These are phyloP conservation scores for Tretioscincus oriximinensis DNA, from an alignment of 2,113 vertebrate genomes.

Conservation along the genomic window DNA sequence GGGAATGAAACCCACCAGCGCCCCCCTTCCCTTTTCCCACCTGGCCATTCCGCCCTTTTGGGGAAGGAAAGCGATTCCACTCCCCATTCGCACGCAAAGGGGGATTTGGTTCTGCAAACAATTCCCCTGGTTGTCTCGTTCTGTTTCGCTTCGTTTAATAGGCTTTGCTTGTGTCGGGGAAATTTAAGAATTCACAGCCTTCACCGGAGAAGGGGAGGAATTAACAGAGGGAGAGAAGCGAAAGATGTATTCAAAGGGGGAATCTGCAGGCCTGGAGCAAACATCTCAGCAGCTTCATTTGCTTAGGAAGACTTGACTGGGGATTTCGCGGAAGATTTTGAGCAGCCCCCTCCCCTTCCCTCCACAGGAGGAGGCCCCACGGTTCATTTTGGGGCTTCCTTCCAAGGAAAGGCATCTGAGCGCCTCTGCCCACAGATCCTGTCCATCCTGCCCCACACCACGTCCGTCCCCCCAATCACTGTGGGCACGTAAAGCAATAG, in stretches of 20 bases:
- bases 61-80: background rate
- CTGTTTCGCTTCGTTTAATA: background rate
- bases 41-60: background rate
- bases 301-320: conserved; percentile 28
- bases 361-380: background rate
- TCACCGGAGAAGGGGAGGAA: conserved; percentile 14
- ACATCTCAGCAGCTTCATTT: conserved; percentile 37
- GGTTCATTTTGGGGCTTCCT: background rate
- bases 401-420: background rate
- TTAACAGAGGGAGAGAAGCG: background rate
- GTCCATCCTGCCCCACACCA: too few species aligned
- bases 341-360: background rate
- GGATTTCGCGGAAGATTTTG: conserved; percentile 37
- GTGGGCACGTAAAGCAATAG: too few species aligned
- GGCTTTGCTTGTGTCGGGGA: background rate
- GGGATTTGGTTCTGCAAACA: background rate
- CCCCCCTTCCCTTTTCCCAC: background rate
- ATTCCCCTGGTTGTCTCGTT: background rate
- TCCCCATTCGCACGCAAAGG: background rate
- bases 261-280: conserved; percentile 41
- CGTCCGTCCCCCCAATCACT: too few species aligned
- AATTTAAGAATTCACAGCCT: conserved; percentile 26
- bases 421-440: too few species aligned
- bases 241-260: conserved; percentile 35
- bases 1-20: background rate